Conservation (phyloP, 2,888 invertebrate genomes). For the Sisyra terminalis region DNA sequence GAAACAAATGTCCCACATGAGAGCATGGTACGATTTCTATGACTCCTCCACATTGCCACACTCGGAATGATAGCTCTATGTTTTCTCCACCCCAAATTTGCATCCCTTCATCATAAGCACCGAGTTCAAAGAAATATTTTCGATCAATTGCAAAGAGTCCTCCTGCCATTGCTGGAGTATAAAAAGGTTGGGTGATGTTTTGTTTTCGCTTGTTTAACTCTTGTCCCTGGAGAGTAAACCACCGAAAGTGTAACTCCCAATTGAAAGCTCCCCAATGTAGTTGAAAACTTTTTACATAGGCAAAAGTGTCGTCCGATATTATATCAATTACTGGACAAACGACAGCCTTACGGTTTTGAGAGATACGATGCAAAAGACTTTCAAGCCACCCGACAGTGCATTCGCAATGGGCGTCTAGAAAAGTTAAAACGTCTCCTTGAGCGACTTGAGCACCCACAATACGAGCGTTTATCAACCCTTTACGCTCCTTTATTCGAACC, state of each 20-base stretch:
- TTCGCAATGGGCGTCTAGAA: conserved; percentile 90
- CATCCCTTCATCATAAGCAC: conserved; percentile 55
- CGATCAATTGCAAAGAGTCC: conserved; percentile 82
- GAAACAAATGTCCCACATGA: conserved; percentile 84
- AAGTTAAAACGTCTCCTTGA: conserved; percentile 63
- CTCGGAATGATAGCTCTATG: conserved; percentile 88
- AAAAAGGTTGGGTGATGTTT: conserved; percentile 50
- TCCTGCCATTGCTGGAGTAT: conserved; percentile 87
- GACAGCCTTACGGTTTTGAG: conserved; percentile 42
- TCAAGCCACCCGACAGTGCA: conserved; percentile 58
- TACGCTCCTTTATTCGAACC: conserved; percentile 44
- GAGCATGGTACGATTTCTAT: conserved; percentile 87
- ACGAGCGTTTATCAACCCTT: conserved; percentile 70
- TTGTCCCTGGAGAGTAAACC: conserved; percentile 57
- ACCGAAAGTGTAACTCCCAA: conserved; percentile 88
- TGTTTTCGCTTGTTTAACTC: conserved; percentile 42
- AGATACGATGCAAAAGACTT: conserved; percentile 34
- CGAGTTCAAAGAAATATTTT: conserved; percentile 73
- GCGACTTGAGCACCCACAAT: conserved; percentile 59
- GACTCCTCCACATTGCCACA: conserved; percentile 89
- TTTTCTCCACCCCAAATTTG: conserved; percentile 98
- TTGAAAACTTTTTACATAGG: conserved; percentile 88
- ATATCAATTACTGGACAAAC: conserved; percentile 84
- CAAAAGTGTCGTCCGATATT: conserved; percentile 89
- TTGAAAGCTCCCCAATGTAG: conserved; percentile 97